These are phyloP conservation scores for Xenotilapia longispinis DNA, from an alignment of 2,113 vertebrate species.

Conservation along the genomic window DNA sequence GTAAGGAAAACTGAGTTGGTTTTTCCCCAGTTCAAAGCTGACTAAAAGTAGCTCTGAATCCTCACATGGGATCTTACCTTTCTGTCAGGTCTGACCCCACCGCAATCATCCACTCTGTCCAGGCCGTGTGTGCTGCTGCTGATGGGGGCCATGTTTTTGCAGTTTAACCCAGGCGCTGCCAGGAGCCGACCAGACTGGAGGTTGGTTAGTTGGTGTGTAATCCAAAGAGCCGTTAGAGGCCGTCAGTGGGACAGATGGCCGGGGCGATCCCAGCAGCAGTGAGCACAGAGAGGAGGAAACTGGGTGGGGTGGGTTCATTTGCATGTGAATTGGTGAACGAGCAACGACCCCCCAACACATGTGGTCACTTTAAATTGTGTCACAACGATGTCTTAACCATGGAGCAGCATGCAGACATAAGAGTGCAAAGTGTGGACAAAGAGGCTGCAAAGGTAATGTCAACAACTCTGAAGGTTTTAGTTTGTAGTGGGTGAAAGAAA, in stretches of 20 bases:
- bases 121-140: slow-evolving; percentile 48
- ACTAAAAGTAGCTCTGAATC: neutral
- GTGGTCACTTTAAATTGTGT: neutral
- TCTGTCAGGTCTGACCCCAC: slow-evolving; percentile 65
- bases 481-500: neutral
- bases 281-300: neutral
- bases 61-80: slow-evolving; percentile 66
- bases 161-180: neutral
- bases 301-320: slow-evolving; percentile 60
- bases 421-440: neutral
- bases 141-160: slow-evolving; percentile 75
- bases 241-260: slow-evolving; percentile 64
- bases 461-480: neutral
- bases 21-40: neutral
- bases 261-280: slow-evolving; percentile 34
- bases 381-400: neutral
- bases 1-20: neutral
- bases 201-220: neutral
- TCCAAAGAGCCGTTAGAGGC: slow-evolving; percentile 56
- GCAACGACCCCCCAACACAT: slow-evolving; percentile 28
- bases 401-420: neutral
- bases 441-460: too few relatives aligned
- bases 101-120: slow-evolving; percentile 50
- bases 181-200: neutral
- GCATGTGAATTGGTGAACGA: slow-evolving; percentile 72